Base-by-base conservation (phyloP, 92 coral and sea anemone species). In the Siderastrea siderea region DNA sequence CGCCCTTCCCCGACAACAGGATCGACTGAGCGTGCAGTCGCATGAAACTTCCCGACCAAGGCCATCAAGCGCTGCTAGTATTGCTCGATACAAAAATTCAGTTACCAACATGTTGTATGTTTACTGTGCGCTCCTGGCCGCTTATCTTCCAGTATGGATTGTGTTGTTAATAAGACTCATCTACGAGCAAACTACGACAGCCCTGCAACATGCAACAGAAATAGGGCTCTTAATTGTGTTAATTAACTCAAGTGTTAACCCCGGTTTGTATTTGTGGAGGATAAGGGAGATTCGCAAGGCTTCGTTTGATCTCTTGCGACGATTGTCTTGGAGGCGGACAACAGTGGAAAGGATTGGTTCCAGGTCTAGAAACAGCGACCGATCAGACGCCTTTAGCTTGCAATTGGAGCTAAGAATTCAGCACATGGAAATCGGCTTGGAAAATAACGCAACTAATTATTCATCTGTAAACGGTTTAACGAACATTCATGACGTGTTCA, bases 161-260 rank as follows among this genome's bases (percentile, higher is more conserved):
- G 78, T 52, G 3, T 11, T 73, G 58, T n/a, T 73, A 51, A 73
- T 51, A 50, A 73, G 60, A 54, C 15, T 73, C n/a, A 73, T 73
- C 14, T 49, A 73, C 47, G 78, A 59, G 43, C 38, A 49, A 19
- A 50, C 78, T n/a, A 73, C 78, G 6, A 73, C 48, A 73, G 16
- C 16, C 38, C 47, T 73, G 78, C 49, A 50, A 49, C 49, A 73
- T 59, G 79, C 79, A 53, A 53, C 79, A 53, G 79, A 75, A 55
- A 12, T 55, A 54, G 63, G 16, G 17, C 64, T 75, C 5, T 12
- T 75, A 3, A 4, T 75, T 14, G 79, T 75, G 44, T 55, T 53
- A 19, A 75, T 53, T 45, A 75, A 75, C 45, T 55, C 79, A 55
- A 75, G 64, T 11, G 79, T 75, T 16, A 75, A 75, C 45, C 65